Evolutionary conservation across 2,888 invertebrate genomes (phyloP).

Genomic region (Sarcophaga carnaria): DNA sequence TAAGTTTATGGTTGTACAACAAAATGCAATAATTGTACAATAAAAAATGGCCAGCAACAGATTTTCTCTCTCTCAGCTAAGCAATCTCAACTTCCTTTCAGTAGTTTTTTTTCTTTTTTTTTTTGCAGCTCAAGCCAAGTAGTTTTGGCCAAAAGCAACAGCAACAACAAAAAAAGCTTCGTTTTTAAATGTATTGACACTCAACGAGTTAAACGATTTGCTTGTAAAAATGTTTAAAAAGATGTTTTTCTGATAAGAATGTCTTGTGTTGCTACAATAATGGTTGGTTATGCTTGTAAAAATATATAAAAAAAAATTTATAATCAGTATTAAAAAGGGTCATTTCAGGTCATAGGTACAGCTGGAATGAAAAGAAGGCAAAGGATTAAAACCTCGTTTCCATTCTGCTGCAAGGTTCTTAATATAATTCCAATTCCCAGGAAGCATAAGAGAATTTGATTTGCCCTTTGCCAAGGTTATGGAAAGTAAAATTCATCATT

Average conservation of each 20-base stretch:
- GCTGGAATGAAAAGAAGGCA: no score
- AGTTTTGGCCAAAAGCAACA: background rate
- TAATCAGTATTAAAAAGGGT: no score
- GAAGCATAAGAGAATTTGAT: no score
- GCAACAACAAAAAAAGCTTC: background rate
- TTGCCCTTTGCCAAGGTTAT: no score
- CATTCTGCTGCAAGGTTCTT: no score
- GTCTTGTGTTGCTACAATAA: background rate
- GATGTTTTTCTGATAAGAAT: conserved; percentile 43
- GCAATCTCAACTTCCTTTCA: background rate
- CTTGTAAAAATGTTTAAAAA: conserved; percentile 47
- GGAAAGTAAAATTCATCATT: no score
- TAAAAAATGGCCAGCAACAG: conserved; percentile 47
- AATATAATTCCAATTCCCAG: no score
- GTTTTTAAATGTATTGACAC: conserved; percentile 54
- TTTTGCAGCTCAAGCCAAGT: background rate
- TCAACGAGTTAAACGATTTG: conserved; percentile 65
- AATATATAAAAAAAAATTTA: no score
- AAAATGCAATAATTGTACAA: conserved; percentile 72
- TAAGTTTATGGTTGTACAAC: conserved; percentile 70
- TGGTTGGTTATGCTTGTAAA: no score
- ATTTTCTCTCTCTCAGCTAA: conserved; percentile 14
- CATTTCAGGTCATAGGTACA: no score
- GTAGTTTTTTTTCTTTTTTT: background rate
- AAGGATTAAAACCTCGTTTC: no score